Evolutionary conservation across 1,140 invertebrate species (phyloP).

Genomic region (Pantala flavescens): DNA sequence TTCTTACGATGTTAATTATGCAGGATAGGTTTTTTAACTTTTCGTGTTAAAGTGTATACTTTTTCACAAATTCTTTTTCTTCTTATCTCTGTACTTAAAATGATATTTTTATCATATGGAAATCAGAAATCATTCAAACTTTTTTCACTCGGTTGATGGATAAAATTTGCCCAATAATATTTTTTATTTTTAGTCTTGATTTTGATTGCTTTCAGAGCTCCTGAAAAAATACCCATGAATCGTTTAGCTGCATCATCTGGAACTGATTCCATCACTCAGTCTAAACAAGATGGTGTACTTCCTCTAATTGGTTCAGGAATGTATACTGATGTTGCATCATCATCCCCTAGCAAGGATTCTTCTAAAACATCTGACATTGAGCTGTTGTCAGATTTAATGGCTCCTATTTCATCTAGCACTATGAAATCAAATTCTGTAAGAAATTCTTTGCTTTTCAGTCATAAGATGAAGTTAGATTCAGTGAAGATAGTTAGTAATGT

Average conservation of each 20-base stretch:
- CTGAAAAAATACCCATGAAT: constrained; percentile 61
- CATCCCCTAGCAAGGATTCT: constrained; percentile 14
- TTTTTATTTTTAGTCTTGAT: too few species aligned
- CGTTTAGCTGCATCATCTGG: constrained; percentile 34
- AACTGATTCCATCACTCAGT: not conserved
- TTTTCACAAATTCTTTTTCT: too few species aligned
- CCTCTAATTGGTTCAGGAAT: not conserved
- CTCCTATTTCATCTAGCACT: not conserved
- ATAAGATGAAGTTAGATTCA: too few species aligned
- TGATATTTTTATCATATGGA: too few species aligned
- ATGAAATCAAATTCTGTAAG: not conserved
- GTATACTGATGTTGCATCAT: not conserved
- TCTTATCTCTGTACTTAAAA: too few species aligned
- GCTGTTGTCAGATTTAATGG: not conserved
- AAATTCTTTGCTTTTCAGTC: not conserved
- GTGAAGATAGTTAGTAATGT: too few species aligned
- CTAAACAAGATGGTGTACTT: not conserved
- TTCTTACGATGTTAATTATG: too few species aligned
- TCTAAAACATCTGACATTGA: not conserved
- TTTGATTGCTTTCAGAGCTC: constrained; percentile 35
- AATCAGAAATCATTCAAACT: too few species aligned
- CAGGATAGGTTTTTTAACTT: too few species aligned
- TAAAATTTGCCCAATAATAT: too few species aligned
- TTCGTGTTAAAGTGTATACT: too few species aligned
- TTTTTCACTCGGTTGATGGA: too few species aligned